phyloP scores from a whole-genome alignment of 2,888 invertebrate genomes.

The Noctua janthina region DNA sequence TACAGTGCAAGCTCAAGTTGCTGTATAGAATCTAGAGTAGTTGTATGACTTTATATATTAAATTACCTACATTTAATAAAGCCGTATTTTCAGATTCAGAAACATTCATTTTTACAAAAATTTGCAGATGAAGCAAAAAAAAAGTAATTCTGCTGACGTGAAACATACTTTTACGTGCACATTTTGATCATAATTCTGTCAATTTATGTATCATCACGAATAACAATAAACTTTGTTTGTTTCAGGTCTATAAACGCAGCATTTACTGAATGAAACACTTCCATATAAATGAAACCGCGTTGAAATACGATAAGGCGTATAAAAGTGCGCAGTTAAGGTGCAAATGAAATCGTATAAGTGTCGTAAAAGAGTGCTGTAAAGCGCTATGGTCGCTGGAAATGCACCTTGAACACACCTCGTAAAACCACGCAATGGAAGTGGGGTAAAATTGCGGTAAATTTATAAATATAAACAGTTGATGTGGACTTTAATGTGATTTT shows the following conservation, averaged over 20 bases:
- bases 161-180: neutral
- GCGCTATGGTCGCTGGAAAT: conserved; percentile 8
- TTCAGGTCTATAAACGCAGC: conserved; percentile 46
- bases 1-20: neutral
- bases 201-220: conserved; percentile 22
- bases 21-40: neutral
- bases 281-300: conserved; percentile 15
- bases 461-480: conserved; percentile 12
- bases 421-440: neutral
- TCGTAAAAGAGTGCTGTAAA: conserved; percentile 48
- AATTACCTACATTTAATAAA: neutral
- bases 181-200: neutral
- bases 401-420: conserved; percentile 36
- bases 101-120: neutral
- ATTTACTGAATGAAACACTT: conserved; percentile 32
- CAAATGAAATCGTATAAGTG: conserved; percentile 52
- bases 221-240: conserved; percentile 52
- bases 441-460: neutral
- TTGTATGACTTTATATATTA: neutral
- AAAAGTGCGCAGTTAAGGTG: conserved; percentile 53
- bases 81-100: neutral
- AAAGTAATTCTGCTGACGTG: neutral
- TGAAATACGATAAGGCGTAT: conserved; percentile 38
- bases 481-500: conserved; percentile 5
- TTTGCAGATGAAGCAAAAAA: neutral